phyloP scores from a whole-genome alignment of 2,113 vertebrate genomes.

The Myanophis thanlyinensis region DNA sequence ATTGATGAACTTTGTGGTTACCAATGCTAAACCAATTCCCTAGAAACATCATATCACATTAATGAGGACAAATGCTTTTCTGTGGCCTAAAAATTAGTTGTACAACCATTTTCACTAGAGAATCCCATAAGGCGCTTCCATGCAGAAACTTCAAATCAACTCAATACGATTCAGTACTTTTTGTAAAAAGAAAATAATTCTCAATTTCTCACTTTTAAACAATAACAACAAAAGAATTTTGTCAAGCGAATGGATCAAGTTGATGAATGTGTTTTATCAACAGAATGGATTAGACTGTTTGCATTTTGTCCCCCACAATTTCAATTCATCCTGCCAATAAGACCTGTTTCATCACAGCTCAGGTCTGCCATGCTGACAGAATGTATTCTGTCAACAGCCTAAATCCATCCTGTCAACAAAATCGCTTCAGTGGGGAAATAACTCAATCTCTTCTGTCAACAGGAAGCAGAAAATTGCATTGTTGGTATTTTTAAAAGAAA shows the following conservation, averaged over 20 bases:
- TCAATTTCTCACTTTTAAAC: conserved; percentile 29
- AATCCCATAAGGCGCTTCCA: not conserved
- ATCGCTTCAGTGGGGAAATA: conserved; percentile 44
- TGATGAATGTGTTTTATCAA: conserved; percentile 55
- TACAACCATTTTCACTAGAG: not conserved
- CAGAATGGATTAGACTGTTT: conserved; percentile 57
- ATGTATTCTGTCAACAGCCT: conserved; percentile 49
- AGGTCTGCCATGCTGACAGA: conserved; percentile 39
- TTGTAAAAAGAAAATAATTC: not conserved
- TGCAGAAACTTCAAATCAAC: not conserved
- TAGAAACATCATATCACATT: accelerated
- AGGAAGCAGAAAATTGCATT: conserved; percentile 31
- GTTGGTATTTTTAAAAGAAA: conserved; percentile 16
- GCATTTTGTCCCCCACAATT: conserved; percentile 54
- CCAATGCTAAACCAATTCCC: not conserved
- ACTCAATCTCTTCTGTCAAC: conserved; percentile 61
- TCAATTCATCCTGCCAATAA: conserved; percentile 53
- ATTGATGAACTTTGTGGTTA: not conserved
- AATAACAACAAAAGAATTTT: conserved; percentile 34
- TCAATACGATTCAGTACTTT: not conserved
- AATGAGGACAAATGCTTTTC: not conserved
- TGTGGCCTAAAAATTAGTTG: not conserved
- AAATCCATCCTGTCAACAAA: conserved; percentile 62
- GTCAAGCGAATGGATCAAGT: conserved; percentile 42
- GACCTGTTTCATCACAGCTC: conserved; percentile 43